These are phyloP conservation scores for Phania funesta DNA, from an alignment of 2,888 invertebrate genomes.

Conservation along the genomic window DNA sequence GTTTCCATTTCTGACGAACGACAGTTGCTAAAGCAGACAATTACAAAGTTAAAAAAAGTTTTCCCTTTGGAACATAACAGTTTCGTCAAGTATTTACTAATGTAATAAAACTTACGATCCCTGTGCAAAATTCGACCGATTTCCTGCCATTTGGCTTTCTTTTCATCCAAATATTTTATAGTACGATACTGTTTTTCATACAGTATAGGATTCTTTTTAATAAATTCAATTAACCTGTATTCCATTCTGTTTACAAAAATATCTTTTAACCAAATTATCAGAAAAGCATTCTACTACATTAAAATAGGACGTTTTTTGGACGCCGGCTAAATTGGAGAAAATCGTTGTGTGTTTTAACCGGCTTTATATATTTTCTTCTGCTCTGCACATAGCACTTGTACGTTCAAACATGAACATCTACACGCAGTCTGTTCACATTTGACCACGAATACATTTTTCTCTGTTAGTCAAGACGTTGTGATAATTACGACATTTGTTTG, in stretches of 20 bases:
- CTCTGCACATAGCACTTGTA: too few species aligned
- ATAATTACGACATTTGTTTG: too few species aligned
- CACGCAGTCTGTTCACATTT: too few species aligned
- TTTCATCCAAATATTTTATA: conserved; percentile 31
- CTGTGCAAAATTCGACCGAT: conserved; percentile 50
- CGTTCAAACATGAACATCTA: too few species aligned
- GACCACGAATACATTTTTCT: too few species aligned
- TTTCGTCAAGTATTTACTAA: neutral
- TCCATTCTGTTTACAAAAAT: conserved; percentile 46
- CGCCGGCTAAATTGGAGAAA: too few species aligned
- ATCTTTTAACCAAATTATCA: conserved; percentile 4
- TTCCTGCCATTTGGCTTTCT: conserved; percentile 56
- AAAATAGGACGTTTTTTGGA: too few species aligned
- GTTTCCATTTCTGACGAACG: conserved; percentile 55
- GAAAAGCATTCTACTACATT: conserved; percentile 10
- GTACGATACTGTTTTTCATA: conserved; percentile 60
- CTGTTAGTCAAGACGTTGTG: too few species aligned
- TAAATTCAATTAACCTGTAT: conserved; percentile 53
- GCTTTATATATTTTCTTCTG: too few species aligned
- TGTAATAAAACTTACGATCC: conserved; percentile 51
- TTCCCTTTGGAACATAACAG: neutral
- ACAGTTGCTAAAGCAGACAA: conserved; percentile 31
- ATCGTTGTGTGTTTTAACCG: too few species aligned
- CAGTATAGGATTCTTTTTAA: conserved; percentile 55
- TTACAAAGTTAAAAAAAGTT: neutral